A percentile compares a stretch with the other conserved stretches of the same genome.
These are phyloP conservation scores for Gnathonemus echidnorhynchus DNA, from an alignment of 2,113 vertebrate species.

Conservation along the genomic window DNA sequence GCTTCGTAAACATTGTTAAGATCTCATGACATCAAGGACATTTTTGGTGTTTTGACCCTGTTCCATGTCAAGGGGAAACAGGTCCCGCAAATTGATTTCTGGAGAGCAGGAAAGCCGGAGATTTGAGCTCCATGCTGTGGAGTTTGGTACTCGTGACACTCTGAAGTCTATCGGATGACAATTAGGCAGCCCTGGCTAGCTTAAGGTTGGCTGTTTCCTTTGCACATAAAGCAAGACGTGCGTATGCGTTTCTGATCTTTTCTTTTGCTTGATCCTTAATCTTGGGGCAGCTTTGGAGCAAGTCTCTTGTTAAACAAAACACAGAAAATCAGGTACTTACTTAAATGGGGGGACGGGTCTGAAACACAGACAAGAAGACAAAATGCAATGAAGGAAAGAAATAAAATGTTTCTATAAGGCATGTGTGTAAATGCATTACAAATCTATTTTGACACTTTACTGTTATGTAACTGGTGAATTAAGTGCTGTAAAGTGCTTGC, in stretches of 20 bases:
- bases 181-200: not conserved
- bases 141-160: not conserved
- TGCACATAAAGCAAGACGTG: not conserved
- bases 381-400: not conserved
- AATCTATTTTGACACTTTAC: not conserved
- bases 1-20: not conserved
- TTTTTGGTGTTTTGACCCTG: not conserved
- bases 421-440: not conserved
- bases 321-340: conserved; percentile 36
- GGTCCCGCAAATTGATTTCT: not conserved
- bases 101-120: not conserved
- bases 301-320: not conserved
- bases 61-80: not conserved
- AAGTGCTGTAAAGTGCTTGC: not conserved
- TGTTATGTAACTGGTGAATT: not conserved
- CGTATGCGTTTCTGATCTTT: not conserved
- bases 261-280: not conserved
- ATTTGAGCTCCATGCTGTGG: not conserved
- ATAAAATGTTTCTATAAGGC: not conserved
- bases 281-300: not conserved
- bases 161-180: not conserved
- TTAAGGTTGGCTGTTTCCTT: not conserved
- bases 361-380: not conserved
- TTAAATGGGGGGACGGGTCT: conserved; percentile 44
- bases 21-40: not conserved